Percentiles rank a stretch among this genome's conserved stretches.
Evolutionary conservation across 2,113 vertebrate genomes (phyloP).

Genomic region (Kryptolebias marmoratus): DNA sequence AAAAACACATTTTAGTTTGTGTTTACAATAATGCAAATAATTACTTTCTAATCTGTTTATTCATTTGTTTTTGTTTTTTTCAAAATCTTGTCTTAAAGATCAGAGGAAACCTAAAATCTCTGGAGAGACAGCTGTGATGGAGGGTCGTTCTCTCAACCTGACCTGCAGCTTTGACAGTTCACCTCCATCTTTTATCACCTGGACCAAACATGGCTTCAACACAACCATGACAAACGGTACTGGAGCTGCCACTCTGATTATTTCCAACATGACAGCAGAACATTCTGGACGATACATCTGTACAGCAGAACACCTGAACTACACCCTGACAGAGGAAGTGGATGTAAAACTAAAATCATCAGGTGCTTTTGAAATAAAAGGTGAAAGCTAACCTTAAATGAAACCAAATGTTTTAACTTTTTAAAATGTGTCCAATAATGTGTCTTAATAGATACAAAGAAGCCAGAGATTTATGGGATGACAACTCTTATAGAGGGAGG

Average conservation of each 20-base stretch:
- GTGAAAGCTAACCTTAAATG: too few species aligned
- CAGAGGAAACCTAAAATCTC: neutral
- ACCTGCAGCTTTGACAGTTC: neutral
- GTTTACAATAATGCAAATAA: too few species aligned
- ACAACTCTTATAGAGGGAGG: neutral
- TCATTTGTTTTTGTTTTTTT: rapidly evolving
- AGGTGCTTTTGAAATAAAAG: too few species aligned
- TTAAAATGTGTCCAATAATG: neutral
- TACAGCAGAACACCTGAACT: neutral
- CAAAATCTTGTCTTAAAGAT: neutral
- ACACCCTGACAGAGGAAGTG: neutral
- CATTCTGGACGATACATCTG: slow-evolving; percentile 8
- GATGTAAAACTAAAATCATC: neutral
- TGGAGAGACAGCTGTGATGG: neutral
- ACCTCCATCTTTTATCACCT: neutral
- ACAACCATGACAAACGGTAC: neutral
- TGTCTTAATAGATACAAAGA: slow-evolving; percentile 24
- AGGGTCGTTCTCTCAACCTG: neutral
- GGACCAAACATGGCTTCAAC: neutral
- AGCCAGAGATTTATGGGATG: slow-evolving; percentile 10
- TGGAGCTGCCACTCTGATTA: neutral
- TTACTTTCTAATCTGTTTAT: too few species aligned
- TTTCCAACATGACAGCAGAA: neutral
- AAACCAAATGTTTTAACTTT: neutral
- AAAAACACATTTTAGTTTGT: too few species aligned